These are phyloP conservation scores for Sebastolobus alascanus DNA, from an alignment of 2,797 vertebrate genomes.

Conservation along the genomic window DNA sequence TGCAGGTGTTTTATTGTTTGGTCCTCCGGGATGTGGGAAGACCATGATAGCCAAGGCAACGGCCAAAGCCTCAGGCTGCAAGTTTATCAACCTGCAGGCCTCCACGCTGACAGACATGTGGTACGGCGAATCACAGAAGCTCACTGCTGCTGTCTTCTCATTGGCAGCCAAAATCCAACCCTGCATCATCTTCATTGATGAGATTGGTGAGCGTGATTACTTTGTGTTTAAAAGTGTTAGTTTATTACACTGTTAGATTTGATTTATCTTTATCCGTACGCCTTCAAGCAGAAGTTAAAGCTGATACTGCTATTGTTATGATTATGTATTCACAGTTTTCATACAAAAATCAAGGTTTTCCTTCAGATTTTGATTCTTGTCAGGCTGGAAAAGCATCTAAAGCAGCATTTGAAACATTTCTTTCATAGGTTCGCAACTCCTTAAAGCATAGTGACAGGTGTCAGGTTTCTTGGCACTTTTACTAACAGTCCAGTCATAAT, in stretches of 20 bases:
- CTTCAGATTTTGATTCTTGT: neutral
- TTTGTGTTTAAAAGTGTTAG: neutral
- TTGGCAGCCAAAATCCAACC: slow-evolving; percentile 88
- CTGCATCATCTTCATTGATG: slow-evolving; percentile 90
- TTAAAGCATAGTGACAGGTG: neutral
- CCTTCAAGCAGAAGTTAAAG: neutral
- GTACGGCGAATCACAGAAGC: slow-evolving; percentile 90
- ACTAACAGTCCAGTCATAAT: neutral
- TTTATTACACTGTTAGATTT: neutral
- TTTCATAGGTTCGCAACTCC: neutral
- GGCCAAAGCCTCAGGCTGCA: slow-evolving; percentile 87
- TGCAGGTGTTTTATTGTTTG: slow-evolving; percentile 86
- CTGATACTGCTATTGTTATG: neutral
- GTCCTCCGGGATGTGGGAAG: slow-evolving; percentile 89
- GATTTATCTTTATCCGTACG: neutral
- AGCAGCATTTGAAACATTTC: neutral
- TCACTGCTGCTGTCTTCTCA: slow-evolving; percentile 89
- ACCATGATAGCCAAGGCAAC: slow-evolving; percentile 89
- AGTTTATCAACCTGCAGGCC: slow-evolving; percentile 89
- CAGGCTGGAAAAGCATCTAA: neutral
- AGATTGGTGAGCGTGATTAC: slow-evolving; percentile 82
- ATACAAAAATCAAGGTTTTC: neutral
- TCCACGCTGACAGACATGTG: slow-evolving; percentile 89
- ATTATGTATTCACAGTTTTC: neutral
- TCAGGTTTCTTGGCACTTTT: neutral